Evolutionary conservation across 2,888 invertebrate species (phyloP).

Genomic region (Andrena flavipes): DNA sequence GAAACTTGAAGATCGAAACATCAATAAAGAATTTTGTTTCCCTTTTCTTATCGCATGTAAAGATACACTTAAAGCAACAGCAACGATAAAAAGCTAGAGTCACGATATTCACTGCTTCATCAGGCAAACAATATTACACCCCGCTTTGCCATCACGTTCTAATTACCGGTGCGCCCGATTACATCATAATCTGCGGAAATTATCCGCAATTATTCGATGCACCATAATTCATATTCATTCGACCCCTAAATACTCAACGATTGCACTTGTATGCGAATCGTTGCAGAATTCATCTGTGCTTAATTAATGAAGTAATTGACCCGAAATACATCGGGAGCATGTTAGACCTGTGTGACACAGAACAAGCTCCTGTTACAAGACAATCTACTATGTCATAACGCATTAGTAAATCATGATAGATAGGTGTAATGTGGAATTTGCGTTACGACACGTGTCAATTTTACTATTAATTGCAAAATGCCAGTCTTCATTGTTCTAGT

Average conservation of each 20-base stretch:
- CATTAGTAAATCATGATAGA: background rate
- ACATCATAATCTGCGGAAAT: slow-evolving; percentile 13
- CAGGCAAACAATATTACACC: too few species aligned
- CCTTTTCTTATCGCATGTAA: background rate
- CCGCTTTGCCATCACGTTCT: slow-evolving; percentile 1
- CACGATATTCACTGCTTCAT: too few species aligned
- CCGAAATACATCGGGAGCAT: slow-evolving; percentile 8
- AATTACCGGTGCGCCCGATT: background rate
- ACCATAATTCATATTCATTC: slow-evolving; percentile 27
- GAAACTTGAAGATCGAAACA: background rate
- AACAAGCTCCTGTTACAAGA: background rate
- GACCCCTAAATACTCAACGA: background rate
- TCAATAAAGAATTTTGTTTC: background rate
- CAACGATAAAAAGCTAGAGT: too few species aligned
- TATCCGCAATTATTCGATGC: slow-evolving; percentile 7
- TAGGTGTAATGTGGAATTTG: background rate
- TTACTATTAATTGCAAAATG: background rate
- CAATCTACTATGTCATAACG: background rate
- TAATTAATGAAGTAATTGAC: slow-evolving; percentile 40
- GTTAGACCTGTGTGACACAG: background rate
- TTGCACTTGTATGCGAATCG: background rate
- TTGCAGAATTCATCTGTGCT: slow-evolving; percentile 4
- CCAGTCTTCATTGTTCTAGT: too few species aligned
- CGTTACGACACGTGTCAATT: background rate
- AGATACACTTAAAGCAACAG: background rate